Evolutionary conservation across 2,113 vertebrate species (phyloP).

Genomic region (Paracanthobrama guichenoti): DNA sequence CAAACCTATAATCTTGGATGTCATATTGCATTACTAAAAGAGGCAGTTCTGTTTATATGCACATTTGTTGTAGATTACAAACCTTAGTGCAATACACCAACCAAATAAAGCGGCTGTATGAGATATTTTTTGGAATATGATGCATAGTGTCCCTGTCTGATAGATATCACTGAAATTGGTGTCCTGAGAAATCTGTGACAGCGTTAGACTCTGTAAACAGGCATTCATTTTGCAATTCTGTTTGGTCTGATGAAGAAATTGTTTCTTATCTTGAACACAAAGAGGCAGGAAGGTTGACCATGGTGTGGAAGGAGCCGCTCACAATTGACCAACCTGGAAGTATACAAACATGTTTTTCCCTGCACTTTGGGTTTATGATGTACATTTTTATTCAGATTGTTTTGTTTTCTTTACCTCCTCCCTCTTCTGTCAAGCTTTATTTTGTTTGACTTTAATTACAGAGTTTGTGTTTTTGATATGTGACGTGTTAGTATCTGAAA

Average conservation of each 20-base stretch:
- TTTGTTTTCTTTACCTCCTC: no score
- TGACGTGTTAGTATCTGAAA: no score
- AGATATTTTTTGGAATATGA: neutral
- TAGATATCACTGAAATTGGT: neutral
- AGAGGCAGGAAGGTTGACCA: no score
- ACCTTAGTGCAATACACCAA: neutral
- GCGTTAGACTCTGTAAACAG: no score
- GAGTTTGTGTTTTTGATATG: no score
- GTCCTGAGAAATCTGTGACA: neutral
- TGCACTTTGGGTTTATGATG: constrained; percentile 52
- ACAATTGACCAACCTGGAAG: neutral
- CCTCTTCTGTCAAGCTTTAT: no score
- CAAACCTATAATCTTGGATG: neutral
- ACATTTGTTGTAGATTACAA: neutral
- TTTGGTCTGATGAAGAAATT: constrained; percentile 12
- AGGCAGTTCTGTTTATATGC: neutral
- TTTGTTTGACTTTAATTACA: no score
- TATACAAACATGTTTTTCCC: neutral
- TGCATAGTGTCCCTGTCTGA: neutral
- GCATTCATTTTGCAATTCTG: neutral
- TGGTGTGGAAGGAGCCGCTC: neutral
- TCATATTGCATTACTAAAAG: neutral
- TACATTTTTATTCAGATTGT: no score
- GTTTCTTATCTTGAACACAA: no score
- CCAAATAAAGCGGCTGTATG: neutral